Percentiles rank a stretch among this genome's conserved stretches.
Conservation (phyloP, 2,888 invertebrate genomes). For the Erebia palarica region DNA sequence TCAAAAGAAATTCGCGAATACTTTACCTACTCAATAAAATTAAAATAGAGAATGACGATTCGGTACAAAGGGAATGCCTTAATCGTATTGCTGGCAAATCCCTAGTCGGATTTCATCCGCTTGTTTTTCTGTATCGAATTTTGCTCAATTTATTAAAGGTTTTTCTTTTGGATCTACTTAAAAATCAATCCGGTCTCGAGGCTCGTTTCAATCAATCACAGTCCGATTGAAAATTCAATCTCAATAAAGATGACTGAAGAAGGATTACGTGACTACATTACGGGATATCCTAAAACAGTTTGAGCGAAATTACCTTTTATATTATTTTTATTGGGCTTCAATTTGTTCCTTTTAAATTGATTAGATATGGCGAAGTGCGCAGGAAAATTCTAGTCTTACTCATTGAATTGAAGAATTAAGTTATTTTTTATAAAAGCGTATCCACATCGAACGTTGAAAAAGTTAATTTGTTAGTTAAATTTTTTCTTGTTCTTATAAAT, state of each 20-base stretch:
- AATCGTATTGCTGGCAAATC: constrained; percentile 61
- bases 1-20: constrained; percentile 39
- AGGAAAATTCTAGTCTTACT: background rate
- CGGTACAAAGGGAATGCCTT: constrained; percentile 45
- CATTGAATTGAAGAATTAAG: background rate
- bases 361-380: background rate
- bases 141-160: constrained; percentile 69
- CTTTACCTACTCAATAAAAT: constrained; percentile 39
- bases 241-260: constrained; percentile 70
- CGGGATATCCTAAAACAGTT: constrained; percentile 55
- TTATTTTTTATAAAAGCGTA: too few species aligned
- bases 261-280: constrained; percentile 74
- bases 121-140: constrained; percentile 68
- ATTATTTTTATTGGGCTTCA: constrained; percentile 37
- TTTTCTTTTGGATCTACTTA: constrained; percentile 71
- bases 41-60: constrained; percentile 40
- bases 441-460: too few species aligned
- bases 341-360: constrained; percentile 12
- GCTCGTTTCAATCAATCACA: constrained; percentile 77
- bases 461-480: too few species aligned
- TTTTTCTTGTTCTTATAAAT: too few species aligned
- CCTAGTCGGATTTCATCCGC: constrained; percentile 62
- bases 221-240: constrained; percentile 76
- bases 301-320: constrained; percentile 39
- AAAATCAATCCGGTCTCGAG: constrained; percentile 67